Evolutionary conservation across 2,113 vertebrate species (phyloP).

Genomic region (Chaetura pelagica): DNA sequence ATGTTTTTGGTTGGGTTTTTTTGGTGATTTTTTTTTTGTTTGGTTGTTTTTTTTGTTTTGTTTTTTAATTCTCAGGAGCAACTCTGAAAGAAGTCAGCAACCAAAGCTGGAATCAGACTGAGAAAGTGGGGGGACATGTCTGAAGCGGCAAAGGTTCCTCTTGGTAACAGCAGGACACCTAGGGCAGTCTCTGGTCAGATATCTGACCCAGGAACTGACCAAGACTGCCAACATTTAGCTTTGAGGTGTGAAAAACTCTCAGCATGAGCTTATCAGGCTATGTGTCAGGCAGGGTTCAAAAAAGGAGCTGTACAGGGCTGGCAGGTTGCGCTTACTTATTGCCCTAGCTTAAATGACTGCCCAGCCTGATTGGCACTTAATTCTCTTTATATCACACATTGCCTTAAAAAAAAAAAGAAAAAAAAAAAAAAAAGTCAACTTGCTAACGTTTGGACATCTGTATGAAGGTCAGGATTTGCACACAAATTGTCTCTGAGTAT

Average conservation of each 20-base stretch:
- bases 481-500: neutral
- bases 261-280: neutral
- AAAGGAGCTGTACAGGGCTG: neutral
- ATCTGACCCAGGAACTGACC: neutral
- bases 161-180: neutral
- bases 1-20: no score
- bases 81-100: neutral
- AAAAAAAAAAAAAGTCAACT: neutral
- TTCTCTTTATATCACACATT: neutral
- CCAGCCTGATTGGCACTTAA: neutral
- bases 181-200: neutral
- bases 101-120: neutral
- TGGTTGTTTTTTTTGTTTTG: neutral
- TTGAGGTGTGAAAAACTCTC: neutral
- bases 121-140: neutral
- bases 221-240: neutral
- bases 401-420: neutral
- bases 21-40: neutral
- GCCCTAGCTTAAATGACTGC: neutral
- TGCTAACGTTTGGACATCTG: neutral
- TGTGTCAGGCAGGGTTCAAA: fast-evolving
- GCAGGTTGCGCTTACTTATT: neutral
- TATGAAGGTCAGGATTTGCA: constrained; percentile 4
- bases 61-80: neutral
- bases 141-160: neutral